Percentiles rank a stretch among this genome's conserved stretches.
phyloP scores from a whole-genome alignment of 2,888 invertebrate genomes.

The Disparrhopalites patrizii region DNA sequence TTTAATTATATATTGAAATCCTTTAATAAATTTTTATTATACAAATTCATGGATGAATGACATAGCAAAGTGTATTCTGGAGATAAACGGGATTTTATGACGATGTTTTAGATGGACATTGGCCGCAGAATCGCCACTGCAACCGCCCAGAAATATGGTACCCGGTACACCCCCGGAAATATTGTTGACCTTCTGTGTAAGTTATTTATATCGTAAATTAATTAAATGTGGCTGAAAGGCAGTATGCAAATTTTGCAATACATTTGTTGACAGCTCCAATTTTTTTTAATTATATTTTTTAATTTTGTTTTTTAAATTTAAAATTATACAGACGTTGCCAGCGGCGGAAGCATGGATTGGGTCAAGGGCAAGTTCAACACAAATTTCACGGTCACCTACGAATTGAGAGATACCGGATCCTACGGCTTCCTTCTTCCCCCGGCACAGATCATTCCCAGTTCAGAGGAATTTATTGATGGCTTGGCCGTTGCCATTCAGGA shows the following conservation, averaged over 20 bases:
- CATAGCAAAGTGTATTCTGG: too few relatives aligned
- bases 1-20: neutral
- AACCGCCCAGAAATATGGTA: constrained; percentile 29
- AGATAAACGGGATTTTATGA: neutral
- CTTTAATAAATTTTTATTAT: neutral
- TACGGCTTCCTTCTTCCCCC: constrained; percentile 67
- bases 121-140: constrained; percentile 33
- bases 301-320: neutral
- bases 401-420: constrained; percentile 63
- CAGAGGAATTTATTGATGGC: constrained; percentile 59
- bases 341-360: constrained; percentile 64
- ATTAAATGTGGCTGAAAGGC: neutral
- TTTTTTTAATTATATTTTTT: too few relatives aligned
- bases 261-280: too few relatives aligned
- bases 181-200: constrained; percentile 45
- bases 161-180: constrained; percentile 35
- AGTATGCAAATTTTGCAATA: neutral
- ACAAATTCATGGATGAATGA: too few relatives aligned
- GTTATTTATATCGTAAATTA: neutral
- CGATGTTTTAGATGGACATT: constrained; percentile 31
- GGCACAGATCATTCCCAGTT: constrained; percentile 62
- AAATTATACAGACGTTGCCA: constrained; percentile 22
- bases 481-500: constrained; percentile 2
- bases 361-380: constrained; percentile 64
- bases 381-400: constrained; percentile 65